Evolutionary conservation across 2,888 invertebrate genomes (phyloP), one percentile per base, ranked within the genome.

Genomic region (Cremastinae sp.): DNA sequence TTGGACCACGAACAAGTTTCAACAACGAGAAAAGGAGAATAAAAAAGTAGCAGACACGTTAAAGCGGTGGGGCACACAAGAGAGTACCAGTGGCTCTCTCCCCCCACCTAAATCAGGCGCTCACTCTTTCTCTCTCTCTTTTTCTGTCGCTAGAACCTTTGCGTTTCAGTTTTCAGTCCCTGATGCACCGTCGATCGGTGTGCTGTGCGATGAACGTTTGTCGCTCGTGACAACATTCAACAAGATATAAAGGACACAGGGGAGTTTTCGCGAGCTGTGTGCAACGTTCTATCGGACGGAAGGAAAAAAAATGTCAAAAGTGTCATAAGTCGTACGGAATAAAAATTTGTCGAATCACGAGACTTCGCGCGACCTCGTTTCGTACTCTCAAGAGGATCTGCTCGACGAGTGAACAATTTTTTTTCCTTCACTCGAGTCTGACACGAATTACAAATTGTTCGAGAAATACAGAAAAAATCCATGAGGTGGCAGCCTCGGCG

Each of bases 181-280:
- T 75, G 79, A 80, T 74, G 78, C 79, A 79, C 70, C 73, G 75
- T 78, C 72, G 74, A 78, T 66, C 73, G 77, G 74, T 74, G 74
- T 66, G 64, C 64, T 22, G 35, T 43, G 65, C 55, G 53, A 43
- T 22, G 5, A 28, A 14, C 70, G 70, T 28, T n/a, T 28, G 28
- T 16, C 53, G 16, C 10, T n/a, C 9, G 0, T n/a, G 10, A 41
- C 22, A 12, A 12, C 39, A 51, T 37, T n/a, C 7, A 16, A 10
- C 2, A 12, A 22, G 22, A 8, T 10, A 12, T 9, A 39, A 20
- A 16, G 41, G 20, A 45, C 37, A 20, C 22, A 61, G 14, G 41
- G 10, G 45, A n/a, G n/a, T n/a, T n/a, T n/a, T n/a, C 28, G 8
- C n/a, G 1, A 45, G 35, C 4, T 22, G 12, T 3, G 9, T 5